Percentiles rank a stretch among this genome's conserved stretches.
phyloP scores from a whole-genome alignment of 2,888 invertebrate species.

The Silvanus unidentatus region DNA sequence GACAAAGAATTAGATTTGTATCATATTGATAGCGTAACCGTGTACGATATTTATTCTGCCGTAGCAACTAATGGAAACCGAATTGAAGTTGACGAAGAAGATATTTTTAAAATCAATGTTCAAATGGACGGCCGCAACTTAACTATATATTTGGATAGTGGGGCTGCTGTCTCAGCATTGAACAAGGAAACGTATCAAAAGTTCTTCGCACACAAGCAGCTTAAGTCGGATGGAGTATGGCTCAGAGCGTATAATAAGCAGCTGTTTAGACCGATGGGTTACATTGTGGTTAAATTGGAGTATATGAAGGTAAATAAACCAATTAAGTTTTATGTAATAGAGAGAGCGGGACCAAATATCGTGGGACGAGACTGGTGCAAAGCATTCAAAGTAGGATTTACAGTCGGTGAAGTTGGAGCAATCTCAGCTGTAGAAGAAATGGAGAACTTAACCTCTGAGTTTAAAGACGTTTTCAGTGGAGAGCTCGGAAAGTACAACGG shows the following conservation, averaged over 20 bases:
- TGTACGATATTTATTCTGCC: too few relatives aligned
- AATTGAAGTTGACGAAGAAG: too few relatives aligned
- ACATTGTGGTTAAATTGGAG: too few relatives aligned
- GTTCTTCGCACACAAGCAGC: background rate
- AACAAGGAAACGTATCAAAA: background rate
- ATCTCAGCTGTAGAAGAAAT: slow-evolving; percentile 6
- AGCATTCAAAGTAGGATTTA: too few relatives aligned
- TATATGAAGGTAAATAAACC: too few relatives aligned
- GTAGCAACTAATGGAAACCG: slow-evolving; percentile 3
- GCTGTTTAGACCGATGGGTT: background rate
- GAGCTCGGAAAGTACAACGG: slow-evolving; percentile 9
- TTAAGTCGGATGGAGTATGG: background rate
- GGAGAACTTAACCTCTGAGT: background rate
- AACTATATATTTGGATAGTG: background rate
- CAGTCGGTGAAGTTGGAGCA: too few relatives aligned
- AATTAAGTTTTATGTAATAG: too few relatives aligned
- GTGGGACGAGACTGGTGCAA: too few relatives aligned
- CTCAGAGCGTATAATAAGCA: background rate
- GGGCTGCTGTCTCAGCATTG: background rate
- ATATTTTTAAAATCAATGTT: background rate
- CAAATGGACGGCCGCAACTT: background rate
- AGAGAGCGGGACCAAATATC: too few relatives aligned
- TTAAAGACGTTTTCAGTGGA: slow-evolving; percentile 7
- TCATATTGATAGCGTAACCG: too few relatives aligned
- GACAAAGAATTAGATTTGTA: background rate